These are phyloP conservation scores for Rhimphoctona megacephalus DNA, from an alignment of 2,888 invertebrate species.

Conservation along the genomic window DNA sequence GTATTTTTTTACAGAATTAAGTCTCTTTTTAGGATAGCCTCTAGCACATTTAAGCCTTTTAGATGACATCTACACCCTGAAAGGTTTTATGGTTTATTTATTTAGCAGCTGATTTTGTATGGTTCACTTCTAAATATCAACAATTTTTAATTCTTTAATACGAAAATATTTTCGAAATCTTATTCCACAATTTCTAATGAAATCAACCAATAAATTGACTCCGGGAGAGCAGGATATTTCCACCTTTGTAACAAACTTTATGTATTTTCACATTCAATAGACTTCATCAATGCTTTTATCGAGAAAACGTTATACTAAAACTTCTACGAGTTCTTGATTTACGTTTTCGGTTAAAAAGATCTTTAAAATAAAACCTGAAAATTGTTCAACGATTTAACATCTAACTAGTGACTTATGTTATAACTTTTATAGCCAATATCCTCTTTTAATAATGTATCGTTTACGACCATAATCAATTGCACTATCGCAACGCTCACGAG, in stretches of 20 bases:
- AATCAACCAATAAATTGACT: not conserved
- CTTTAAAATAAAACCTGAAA: not conserved
- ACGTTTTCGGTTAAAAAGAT: no score
- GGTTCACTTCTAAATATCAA: not conserved
- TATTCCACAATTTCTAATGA: not conserved
- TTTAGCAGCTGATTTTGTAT: not conserved
- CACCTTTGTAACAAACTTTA: not conserved
- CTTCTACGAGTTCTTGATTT: not conserved
- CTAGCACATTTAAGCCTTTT: constrained; percentile 29
- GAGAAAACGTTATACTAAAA: not conserved
- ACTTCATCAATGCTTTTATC: not conserved
- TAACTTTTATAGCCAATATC: not conserved
- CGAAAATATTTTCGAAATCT: not conserved
- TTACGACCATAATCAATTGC: not conserved
- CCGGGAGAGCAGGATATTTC: not conserved
- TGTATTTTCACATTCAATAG: not conserved
- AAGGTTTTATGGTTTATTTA: not conserved
- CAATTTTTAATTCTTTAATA: not conserved
- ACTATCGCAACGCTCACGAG: not conserved
- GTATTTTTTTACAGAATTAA: constrained; percentile 39
- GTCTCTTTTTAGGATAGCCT: constrained; percentile 19
- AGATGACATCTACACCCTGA: not conserved
- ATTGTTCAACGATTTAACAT: not conserved
- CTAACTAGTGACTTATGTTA: not conserved
- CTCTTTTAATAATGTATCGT: not conserved